phyloP scores from a whole-genome alignment of 2,113 vertebrate genomes.

The Sitta europaea region DNA sequence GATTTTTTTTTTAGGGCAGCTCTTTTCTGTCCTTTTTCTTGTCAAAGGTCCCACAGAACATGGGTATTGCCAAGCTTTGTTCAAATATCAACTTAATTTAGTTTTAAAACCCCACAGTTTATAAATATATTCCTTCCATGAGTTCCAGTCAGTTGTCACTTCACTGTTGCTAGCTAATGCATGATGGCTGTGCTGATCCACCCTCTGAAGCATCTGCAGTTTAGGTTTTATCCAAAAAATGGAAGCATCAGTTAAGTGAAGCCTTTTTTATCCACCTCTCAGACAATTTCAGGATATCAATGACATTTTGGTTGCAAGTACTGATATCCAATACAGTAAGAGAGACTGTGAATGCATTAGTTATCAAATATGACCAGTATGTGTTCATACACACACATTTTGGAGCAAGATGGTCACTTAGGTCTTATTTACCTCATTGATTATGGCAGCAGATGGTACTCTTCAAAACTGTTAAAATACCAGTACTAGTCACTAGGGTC shows the following conservation, averaged over 20 bases:
- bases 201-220: neutral
- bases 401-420: neutral
- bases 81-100: neutral
- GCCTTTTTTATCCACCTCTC: neutral
- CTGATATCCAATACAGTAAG: neutral
- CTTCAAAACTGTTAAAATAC: neutral
- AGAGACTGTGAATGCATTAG: rapidly evolving
- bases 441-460: neutral
- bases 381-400: neutral
- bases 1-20: neutral
- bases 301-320: neutral
- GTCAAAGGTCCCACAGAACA: neutral
- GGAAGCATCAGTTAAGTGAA: neutral
- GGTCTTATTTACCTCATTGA: neutral
- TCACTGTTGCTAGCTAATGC: neutral
- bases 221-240: neutral
- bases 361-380: neutral
- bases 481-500: neutral
- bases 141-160: conserved; percentile 8
- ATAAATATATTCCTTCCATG: conserved; percentile 1
- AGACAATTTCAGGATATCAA: neutral
- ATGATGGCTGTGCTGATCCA: neutral
- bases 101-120: neutral
- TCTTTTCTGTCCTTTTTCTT: neutral
- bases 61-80: neutral